These are phyloP conservation scores for Tricholaema leucomelas DNA, from an alignment of 2,113 vertebrate genomes.

Conservation along the genomic window DNA sequence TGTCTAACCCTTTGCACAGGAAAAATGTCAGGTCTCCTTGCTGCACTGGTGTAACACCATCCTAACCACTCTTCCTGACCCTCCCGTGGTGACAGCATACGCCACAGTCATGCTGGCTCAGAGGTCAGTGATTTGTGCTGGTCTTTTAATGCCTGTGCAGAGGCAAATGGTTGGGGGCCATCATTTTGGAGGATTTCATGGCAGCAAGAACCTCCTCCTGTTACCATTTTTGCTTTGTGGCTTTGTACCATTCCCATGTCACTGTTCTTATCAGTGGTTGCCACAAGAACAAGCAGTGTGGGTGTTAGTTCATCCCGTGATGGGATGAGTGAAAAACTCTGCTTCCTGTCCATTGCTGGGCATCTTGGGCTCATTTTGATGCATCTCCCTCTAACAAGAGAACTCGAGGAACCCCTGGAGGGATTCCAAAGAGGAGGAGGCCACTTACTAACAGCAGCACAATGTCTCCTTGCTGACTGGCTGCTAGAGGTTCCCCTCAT, in stretches of 20 bases:
- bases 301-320: not conserved
- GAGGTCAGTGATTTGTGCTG: not conserved
- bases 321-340: not conserved
- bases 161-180: no score
- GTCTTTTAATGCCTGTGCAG: no score
- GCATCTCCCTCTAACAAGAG: no score
- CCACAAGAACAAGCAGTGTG: not conserved
- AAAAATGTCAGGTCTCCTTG: not conserved
- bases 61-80: not conserved
- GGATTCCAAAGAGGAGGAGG: not conserved
- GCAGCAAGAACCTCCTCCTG: not conserved
- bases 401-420: not conserved
- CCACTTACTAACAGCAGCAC: not conserved
- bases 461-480: not conserved
- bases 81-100: rapidly evolving
- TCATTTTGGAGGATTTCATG: not conserved
- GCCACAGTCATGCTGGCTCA: rapidly evolving
- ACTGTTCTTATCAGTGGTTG: not conserved
- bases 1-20: not conserved
- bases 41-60: not conserved
- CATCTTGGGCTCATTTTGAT: not conserved
- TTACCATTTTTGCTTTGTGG: rapidly evolving
- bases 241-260: not conserved
- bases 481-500: not conserved
- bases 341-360: not conserved